Conservation (phyloP, 1,140 invertebrate genomes). For the Trichoplusia ni region DNA sequence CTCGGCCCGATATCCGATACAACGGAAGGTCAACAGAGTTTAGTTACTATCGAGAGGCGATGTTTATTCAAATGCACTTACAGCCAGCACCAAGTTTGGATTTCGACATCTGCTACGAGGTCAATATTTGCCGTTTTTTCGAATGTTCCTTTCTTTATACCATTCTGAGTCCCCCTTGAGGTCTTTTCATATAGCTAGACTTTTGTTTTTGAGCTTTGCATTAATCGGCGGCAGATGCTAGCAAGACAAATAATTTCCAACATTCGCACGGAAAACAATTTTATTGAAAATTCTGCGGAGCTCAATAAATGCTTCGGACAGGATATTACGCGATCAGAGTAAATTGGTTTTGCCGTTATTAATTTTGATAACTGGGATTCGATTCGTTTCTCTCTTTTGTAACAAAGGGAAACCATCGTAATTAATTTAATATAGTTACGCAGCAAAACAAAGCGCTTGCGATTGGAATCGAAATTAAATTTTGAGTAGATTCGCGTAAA, state of each 20-base stretch:
- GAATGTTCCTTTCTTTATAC: constrained; percentile 52
- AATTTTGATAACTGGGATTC: constrained; percentile 81
- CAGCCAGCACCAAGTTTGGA: constrained; percentile 69
- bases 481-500: constrained; percentile 34
- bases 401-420: constrained; percentile 79
- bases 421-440: constrained; percentile 73
- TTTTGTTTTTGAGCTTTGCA: constrained; percentile 36
- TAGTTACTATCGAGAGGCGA: constrained; percentile 66
- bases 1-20: constrained; percentile 67
- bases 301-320: constrained; percentile 67
- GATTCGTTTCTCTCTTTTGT: constrained; percentile 80
- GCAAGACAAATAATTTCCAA: constrained; percentile 48
- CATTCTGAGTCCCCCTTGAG: constrained; percentile 40
- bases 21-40: constrained; percentile 72
- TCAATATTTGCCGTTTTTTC: constrained; percentile 78
- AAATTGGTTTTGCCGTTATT: constrained; percentile 80
- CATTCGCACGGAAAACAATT: constrained; percentile 62
- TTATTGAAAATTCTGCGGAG: constrained; percentile 58
- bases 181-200: constrained; percentile 40
- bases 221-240: constrained; percentile 25
- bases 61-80: constrained; percentile 80
- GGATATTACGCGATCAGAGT: constrained; percentile 78
- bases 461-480: constrained; percentile 56
- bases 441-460: constrained; percentile 51
- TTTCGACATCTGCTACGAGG: constrained; percentile 78